These are phyloP conservation scores for Fragum whitleyi DNA, from an alignment of 2,888 invertebrate species.

Conservation along the genomic window DNA sequence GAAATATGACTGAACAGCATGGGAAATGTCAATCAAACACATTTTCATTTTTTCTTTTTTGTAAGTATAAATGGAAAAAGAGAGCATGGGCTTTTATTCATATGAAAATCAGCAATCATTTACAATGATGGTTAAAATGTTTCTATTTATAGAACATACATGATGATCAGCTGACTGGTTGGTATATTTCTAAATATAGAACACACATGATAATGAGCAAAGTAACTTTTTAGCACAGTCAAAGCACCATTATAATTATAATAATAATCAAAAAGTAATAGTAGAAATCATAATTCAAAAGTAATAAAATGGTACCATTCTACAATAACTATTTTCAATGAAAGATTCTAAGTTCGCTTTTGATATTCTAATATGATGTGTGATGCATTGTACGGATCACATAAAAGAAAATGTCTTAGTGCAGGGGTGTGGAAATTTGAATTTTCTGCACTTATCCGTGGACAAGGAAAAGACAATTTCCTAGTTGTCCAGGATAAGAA, in stretches of 20 bases:
- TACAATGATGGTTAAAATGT: conserved; percentile 2
- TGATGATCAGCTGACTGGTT: neutral
- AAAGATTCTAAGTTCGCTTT: neutral
- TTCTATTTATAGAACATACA: neutral
- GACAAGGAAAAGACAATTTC: too few species aligned
- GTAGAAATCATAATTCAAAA: neutral
- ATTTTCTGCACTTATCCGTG: too few species aligned
- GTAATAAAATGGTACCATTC: neutral
- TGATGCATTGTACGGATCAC: too few species aligned
- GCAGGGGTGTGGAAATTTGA: too few species aligned
- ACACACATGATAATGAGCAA: conserved; percentile 23
- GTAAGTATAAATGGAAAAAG: too few species aligned
- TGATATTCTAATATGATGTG: too few species aligned
- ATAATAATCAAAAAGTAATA: neutral
- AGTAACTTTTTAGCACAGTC: conserved; percentile 18
- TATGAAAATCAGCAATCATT: neutral
- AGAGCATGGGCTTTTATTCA: too few species aligned
- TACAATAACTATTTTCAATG: neutral
- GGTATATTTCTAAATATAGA: neutral
- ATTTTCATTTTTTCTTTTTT: too few species aligned
- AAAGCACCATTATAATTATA: conserved; percentile 11
- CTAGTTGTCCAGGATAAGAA: too few species aligned
- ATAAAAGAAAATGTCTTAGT: too few species aligned
- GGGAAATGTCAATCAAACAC: too few species aligned
- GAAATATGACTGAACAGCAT: too few species aligned